Evolutionary conservation across 2,113 vertebrate species (phyloP), one percentile per base, ranked within the genome.

Genomic region (Gallinago paraguaiae): DNA sequence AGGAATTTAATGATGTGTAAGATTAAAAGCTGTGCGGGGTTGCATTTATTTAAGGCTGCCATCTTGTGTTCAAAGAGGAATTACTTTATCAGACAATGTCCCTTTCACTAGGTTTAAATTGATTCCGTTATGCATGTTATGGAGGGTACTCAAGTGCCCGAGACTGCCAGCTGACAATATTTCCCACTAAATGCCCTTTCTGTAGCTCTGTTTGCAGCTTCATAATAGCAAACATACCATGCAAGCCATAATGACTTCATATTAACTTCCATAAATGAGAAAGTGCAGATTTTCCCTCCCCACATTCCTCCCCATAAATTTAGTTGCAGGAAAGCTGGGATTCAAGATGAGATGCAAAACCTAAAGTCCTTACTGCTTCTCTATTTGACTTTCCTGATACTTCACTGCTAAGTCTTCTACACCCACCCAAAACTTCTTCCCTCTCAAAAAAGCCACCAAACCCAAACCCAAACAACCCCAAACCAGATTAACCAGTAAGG

Each of bases 1-100:
- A 98, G 97, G 97, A 98, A 98, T 98, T 98, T 98, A 98, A 98
- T 98, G 98, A 98, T 98, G 98, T 98, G 98, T 98, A 98, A 98
- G 98, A 98, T 98, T 97, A 98, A 98, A 98, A 98, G 97, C 98
- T 98, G 97, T 97, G 97, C 93, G 78, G 97, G 97, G 96, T 97
- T 98, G 98, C 97, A 98, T 98, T 98, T 98, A 98, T 98, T 98
- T 98, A 98, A 98, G 98, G 97, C 97, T 98, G 98, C 98, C 98
- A 98, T 98, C 98, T 98, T 98, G 98, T 98, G 98, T 98, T 98
- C 98, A 96, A 96, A 97, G 96, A 97, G 95, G 97, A 98, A 98
- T 98, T 98, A 97, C 97, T 98, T 97, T 97, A 96, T 97, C 95
- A 96, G 97, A 97, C 97, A 97, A 97, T 98, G 97, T 98, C 97